These are phyloP conservation scores for Knipowitschia caucasica DNA, from an alignment of 2,797 vertebrate species.

Conservation along the genomic window DNA sequence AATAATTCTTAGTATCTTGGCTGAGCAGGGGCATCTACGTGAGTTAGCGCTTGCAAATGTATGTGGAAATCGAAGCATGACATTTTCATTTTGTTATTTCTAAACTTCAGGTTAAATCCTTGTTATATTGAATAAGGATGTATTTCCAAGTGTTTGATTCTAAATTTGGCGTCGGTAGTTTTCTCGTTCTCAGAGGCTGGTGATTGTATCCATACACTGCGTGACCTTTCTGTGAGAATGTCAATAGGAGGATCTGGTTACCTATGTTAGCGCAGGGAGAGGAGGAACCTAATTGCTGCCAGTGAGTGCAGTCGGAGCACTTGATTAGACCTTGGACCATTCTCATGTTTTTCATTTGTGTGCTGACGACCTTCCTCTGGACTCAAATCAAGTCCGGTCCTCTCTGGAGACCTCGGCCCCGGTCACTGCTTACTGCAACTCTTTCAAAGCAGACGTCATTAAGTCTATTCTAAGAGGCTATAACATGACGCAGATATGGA, in stretches of 20 bases:
- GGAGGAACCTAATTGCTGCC: conserved; percentile 78
- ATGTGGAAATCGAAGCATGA: neutral
- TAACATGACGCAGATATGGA: neutral
- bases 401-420: conserved; percentile 72
- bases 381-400: conserved; percentile 70
- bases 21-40: neutral
- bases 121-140: neutral
- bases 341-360: conserved; percentile 83
- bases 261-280: conserved; percentile 67
- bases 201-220: conserved; percentile 74
- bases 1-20: neutral
- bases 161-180: conserved; percentile 42
- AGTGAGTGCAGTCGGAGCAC: conserved; percentile 75
- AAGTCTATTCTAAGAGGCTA: conserved; percentile 16
- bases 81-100: neutral
- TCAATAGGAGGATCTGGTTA: conserved; percentile 77
- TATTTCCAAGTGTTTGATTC: neutral
- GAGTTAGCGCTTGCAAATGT: neutral
- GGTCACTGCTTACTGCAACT: conserved; percentile 62
- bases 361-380: conserved; percentile 75
- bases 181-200: conserved; percentile 52
- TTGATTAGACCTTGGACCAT: conserved; percentile 79
- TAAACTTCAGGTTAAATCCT: neutral
- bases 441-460: conserved; percentile 48
- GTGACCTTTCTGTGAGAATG: conserved; percentile 77